phyloP scores from a whole-genome alignment of 2,113 vertebrate species.

The Pteropus alecto region DNA sequence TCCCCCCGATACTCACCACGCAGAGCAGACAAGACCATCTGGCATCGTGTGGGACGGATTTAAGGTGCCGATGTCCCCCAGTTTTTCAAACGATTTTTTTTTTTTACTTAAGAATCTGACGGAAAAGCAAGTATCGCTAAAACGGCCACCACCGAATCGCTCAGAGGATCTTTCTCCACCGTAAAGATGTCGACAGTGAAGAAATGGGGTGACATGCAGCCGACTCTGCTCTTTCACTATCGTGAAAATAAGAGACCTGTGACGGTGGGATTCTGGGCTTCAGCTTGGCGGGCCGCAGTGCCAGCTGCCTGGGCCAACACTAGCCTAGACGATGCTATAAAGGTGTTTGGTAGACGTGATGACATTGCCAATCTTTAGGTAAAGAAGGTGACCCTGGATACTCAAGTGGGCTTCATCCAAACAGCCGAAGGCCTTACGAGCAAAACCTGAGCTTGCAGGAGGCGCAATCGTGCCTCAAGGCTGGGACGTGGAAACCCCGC shows the following conservation, averaged over 20 bases:
- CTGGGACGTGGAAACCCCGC: not conserved
- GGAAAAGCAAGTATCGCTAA: not conserved
- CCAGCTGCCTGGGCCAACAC: not conserved
- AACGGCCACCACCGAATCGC: not conserved
- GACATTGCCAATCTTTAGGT: not conserved
- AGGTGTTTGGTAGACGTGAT: not conserved
- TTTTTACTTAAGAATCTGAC: conserved; percentile 10
- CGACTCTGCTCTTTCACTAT: not conserved
- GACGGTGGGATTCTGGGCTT: not conserved
- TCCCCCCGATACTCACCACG: too few relatives aligned
- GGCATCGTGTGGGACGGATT: not conserved
- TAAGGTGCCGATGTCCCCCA: not conserved
- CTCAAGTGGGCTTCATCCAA: not conserved
- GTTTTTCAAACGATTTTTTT: not conserved
- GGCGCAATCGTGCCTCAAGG: not conserved
- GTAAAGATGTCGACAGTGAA: not conserved
- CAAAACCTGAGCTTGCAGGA: not conserved
- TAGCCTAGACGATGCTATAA: not conserved
- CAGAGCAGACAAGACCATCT: not conserved
- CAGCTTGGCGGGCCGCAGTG: not conserved
- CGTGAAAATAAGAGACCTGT: not conserved
- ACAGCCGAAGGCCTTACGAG: not conserved
- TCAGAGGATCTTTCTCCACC: not conserved
- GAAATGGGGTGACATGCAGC: not conserved
- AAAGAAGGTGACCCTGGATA: not conserved